Conservation (phyloP, 2,113 vertebrate genomes). For the Pelusios castaneus region DNA sequence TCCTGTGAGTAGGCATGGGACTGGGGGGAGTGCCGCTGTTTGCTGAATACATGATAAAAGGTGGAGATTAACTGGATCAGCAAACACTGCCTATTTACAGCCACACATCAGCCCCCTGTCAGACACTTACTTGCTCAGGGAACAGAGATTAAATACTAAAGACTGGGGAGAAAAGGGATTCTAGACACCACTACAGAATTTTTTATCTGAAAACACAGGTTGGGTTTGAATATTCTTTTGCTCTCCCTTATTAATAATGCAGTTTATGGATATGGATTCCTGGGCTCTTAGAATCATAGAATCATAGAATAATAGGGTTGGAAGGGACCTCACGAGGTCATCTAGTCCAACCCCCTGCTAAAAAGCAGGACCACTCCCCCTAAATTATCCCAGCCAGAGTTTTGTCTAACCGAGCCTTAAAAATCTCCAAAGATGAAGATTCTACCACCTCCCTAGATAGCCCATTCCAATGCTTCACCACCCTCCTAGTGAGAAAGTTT, state of each 20-base stretch:
- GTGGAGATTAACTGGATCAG: slow-evolving; percentile 80
- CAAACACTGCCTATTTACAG: slow-evolving; percentile 67
- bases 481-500: too few relatives aligned
- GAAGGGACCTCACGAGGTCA: too few relatives aligned
- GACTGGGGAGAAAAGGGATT: slow-evolving; percentile 72
- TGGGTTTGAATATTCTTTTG: slow-evolving; percentile 52
- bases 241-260: slow-evolving; percentile 20
- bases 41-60: slow-evolving; percentile 82
- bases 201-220: slow-evolving; percentile 68
- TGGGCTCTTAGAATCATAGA: too few relatives aligned
- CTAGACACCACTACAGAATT: slow-evolving; percentile 39
- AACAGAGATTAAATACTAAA: slow-evolving; percentile 73
- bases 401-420: too few relatives aligned
- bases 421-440: too few relatives aligned
- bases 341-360: too few relatives aligned
- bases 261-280: slow-evolving; percentile 44
- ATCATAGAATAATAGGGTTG: too few relatives aligned
- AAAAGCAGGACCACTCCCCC: too few relatives aligned
- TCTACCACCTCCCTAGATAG: too few relatives aligned
- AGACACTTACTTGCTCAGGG: slow-evolving; percentile 71
- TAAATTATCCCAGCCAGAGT: too few relatives aligned
- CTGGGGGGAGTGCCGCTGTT: slow-evolving; percentile 61
- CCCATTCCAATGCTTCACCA: too few relatives aligned
- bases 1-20: slow-evolving; percentile 77
- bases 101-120: slow-evolving; percentile 64